Conservation (phyloP, 2,888 invertebrate species). For the Drosophila subquinaria region DNA sequence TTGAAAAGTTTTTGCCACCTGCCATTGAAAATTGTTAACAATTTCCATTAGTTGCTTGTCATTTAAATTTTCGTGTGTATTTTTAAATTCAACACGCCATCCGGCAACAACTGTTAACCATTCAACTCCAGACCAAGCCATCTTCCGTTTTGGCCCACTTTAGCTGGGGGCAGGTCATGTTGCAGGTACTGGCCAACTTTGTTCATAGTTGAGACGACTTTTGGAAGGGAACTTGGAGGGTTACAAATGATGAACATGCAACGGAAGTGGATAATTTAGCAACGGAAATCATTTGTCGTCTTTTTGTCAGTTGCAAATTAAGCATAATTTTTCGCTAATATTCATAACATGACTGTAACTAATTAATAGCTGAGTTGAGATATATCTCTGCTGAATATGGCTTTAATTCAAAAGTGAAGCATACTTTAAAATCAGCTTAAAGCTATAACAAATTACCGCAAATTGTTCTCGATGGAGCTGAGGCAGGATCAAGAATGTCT, state of each 20-base stretch:
- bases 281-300: conserved; percentile 77
- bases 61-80: conserved; percentile 77
- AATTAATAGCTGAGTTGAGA: conserved; percentile 23
- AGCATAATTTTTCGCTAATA: conserved; percentile 41
- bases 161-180: conserved; percentile 12
- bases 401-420: background rate
- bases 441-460: conserved; percentile 38
- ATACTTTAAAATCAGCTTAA: conserved; percentile 26
- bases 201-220: conserved; percentile 40
- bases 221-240: background rate
- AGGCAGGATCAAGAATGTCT: conserved; percentile 35
- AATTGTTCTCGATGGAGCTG: conserved; percentile 26
- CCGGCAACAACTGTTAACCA: conserved; percentile 4
- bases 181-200: conserved; percentile 65
- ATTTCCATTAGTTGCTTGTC: conserved; percentile 83
- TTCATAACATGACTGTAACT: conserved; percentile 39
- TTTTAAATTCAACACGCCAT: conserved; percentile 65
- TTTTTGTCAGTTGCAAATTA: conserved; percentile 72
- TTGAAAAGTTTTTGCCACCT: conserved; percentile 66
- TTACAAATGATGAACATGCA: conserved; percentile 69
- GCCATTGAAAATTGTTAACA: conserved; percentile 75
- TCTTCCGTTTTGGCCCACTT: conserved; percentile 26
- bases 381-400: background rate
- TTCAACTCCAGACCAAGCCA: conserved; percentile 8
- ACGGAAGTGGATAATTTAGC: conserved; percentile 76